Evolutionary conservation across 2,888 invertebrate genomes (phyloP), one percentile per base, ranked within the genome.

Genomic region (Chloroclysta siterata): DNA sequence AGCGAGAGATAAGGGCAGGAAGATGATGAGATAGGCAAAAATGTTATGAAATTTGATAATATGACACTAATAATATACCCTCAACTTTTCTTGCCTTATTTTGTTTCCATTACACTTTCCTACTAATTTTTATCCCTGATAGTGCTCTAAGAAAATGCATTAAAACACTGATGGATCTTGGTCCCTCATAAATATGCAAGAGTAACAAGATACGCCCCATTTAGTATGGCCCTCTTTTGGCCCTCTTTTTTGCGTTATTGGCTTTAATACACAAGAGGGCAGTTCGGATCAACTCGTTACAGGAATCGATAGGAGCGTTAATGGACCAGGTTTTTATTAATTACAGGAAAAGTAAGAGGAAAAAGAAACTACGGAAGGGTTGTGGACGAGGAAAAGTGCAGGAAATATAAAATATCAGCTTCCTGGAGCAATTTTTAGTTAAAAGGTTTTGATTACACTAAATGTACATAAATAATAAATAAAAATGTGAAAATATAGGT

Each of bases 171-270:
- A 84, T 68, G 69, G 64, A 61, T 68, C 67, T 57, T 61, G 74
- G 81, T 78, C 80, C 71, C 87, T 91, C 89, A 92, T 92, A 91
- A 93, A 93, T 93, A 93, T 93, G 90, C 91, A 93, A 74, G 75
- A 85, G 91, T 85, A 84, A 90, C 84, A 79, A 72, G 88, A 90
- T 89, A 88, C 82, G 89, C 81, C 88, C 92, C 92, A 92, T 92
- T 92, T 88, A 87, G 86, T 58, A 60, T 57, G 80, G 76, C 77
- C 76, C 69, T 75, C 79, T 81, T 89, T 90, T 90, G 79, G 75
- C 77, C 76, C 68, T 75, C 79, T 81, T 90, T 91, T 90, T 92
- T 91, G 82, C 85, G 79, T 87, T 90, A 91, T 90, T 90, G 88
- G 91, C 88, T 87, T 48, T 83, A 89, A 87, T 89, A 72, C 92